Conservation (phyloP, 2,888 invertebrate species). For the Oscheius onirici region DNA sequence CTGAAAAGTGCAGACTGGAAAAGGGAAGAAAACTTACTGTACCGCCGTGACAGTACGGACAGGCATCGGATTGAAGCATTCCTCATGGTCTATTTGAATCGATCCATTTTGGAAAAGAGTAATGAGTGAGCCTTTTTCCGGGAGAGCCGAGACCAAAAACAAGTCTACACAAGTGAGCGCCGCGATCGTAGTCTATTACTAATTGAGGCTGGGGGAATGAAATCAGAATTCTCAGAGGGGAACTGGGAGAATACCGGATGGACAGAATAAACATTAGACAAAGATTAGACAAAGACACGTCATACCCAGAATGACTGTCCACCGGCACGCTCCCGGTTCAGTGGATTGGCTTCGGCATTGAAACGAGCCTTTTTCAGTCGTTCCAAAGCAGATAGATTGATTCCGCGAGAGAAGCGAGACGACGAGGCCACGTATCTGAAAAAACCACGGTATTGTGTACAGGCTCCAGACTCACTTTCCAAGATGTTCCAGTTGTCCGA, state of each 20-base stretch:
- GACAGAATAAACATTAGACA: slow-evolving; percentile 6
- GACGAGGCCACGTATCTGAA: slow-evolving; percentile 66
- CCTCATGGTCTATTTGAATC: too few relatives aligned
- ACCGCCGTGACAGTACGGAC: too few relatives aligned
- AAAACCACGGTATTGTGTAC: neutral
- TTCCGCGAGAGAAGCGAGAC: slow-evolving; percentile 55
- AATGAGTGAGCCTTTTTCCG: too few relatives aligned
- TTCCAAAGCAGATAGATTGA: slow-evolving; percentile 62
- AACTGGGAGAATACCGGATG: neutral
- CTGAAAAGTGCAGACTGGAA: too few relatives aligned
- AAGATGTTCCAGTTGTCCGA: slow-evolving; percentile 66
- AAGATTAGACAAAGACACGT: neutral
- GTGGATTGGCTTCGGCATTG: slow-evolving; percentile 25
- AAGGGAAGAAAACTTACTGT: too few relatives aligned
- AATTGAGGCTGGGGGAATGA: too few relatives aligned
- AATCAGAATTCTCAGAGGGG: neutral
- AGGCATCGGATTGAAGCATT: too few relatives aligned
- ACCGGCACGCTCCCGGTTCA: slow-evolving; percentile 30
- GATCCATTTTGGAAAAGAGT: too few relatives aligned
- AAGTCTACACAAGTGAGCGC: too few relatives aligned
- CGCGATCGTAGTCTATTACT: too few relatives aligned
- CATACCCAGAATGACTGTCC: slow-evolving; percentile 44
- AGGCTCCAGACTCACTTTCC: slow-evolving; percentile 61
- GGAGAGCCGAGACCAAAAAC: too few relatives aligned
- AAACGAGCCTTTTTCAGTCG: slow-evolving; percentile 44